These are phyloP conservation scores for Trachurus trachurus DNA, from an alignment of 2,797 vertebrate species.

Conservation along the genomic window DNA sequence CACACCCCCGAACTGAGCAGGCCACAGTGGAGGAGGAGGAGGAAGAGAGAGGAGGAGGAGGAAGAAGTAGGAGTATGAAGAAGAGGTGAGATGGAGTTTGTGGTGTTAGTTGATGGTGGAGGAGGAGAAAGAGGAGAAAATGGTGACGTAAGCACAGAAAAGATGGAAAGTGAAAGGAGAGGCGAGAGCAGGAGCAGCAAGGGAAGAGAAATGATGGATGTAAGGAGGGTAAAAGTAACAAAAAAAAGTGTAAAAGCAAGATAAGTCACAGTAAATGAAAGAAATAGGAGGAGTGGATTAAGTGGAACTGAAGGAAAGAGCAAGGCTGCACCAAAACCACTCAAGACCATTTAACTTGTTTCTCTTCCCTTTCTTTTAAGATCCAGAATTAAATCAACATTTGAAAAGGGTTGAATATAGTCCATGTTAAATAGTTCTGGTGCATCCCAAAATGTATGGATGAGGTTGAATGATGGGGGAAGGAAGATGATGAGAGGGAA, in stretches of 20 bases:
- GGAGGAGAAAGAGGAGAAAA: background rate
- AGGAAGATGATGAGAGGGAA: background rate
- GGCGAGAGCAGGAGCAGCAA: conserved; percentile 6
- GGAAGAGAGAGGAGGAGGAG: background rate
- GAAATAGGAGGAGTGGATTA: background rate
- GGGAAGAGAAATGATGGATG: background rate
- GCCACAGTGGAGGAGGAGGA: conserved; percentile 42
- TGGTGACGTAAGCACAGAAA: background rate
- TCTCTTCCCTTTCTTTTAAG: background rate
- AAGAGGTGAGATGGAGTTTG: background rate
- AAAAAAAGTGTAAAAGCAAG: background rate
- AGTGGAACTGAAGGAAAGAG: background rate
- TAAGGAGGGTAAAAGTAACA: background rate
- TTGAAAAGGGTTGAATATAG: background rate
- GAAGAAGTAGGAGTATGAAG: background rate
- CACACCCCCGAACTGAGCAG: conserved; percentile 37
- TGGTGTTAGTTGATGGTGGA: conserved; percentile 1
- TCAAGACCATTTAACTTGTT: background rate
- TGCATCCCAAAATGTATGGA: conserved; percentile 3
- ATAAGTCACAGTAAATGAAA: background rate
- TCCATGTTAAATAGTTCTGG: background rate
- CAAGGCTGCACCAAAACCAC: conserved; percentile 36
- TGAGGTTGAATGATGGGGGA: conserved; percentile 8
- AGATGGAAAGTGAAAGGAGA: background rate
- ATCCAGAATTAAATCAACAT: conserved; percentile 7